Percentiles rank a stretch among this genome's conserved stretches.
Conservation (phyloP, 2,113 vertebrate genomes). For the Myiopsitta monachus region DNA sequence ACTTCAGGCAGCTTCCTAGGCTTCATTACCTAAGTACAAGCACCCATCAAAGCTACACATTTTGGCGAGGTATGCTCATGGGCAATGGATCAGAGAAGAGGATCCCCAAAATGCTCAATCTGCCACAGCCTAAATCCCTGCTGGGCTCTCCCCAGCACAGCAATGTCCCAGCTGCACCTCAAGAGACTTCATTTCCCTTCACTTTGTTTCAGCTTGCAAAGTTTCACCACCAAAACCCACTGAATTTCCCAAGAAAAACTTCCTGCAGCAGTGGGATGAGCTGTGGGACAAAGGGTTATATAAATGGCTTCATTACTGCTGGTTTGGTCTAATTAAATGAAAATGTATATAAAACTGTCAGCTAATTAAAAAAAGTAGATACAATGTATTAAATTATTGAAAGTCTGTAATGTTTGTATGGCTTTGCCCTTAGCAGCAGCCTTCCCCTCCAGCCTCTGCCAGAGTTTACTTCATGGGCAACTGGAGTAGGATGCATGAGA, state of each 20-base stretch:
- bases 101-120: too few relatives aligned
- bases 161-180: accelerated
- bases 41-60: neutral
- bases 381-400: neutral
- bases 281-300: neutral
- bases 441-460: neutral
- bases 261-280: neutral
- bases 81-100: neutral
- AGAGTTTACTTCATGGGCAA: neutral
- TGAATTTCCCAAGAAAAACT: neutral
- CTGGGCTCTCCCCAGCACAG: accelerated
- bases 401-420: neutral
- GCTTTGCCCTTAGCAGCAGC: neutral
- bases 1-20: neutral
- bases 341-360: neutral
- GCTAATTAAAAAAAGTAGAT: neutral
- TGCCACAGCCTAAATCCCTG: accelerated
- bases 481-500: neutral
- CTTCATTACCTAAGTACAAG: neutral
- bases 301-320: neutral
- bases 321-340: neutral
- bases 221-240: neutral
- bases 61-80: neutral
- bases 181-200: neutral
- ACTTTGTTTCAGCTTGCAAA: neutral